Base-by-base conservation (phyloP, 2,888 invertebrate species). In the Drosophila prolongata region DNA sequence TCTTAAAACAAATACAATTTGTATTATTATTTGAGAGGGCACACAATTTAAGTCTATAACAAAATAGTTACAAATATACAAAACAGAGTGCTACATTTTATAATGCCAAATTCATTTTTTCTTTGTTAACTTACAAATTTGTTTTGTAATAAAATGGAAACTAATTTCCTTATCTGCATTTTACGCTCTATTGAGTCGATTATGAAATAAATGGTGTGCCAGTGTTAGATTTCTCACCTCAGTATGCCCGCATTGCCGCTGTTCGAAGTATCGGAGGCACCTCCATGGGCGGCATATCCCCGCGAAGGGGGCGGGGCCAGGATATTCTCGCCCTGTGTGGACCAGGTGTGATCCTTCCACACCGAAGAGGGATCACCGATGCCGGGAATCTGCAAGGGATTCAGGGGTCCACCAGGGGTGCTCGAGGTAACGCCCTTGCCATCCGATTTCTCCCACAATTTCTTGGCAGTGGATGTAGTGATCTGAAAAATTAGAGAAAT, bases 311-410 rank as follows among this genome's bases (percentile, higher is more conserved):
- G 95, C 54, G 96, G 95, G 79, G 95, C 95, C 95, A 97, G 96
- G 82, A 96, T 95, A 61, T 96, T 95, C 85, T 93, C 93, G 95
- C 97, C 96, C 94, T 97, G 96, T 80, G 97, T 97, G 90, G 97
- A 97, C 98, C 98, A 98, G 86, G 98, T 97, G 65, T 97, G 95
- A 93, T 98, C 97, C 87, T 97, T 95, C 97, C 97, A 98, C 93
- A 97, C 96, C 92, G 97, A 97, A 92, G 97, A 97, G 68, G 91
- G 92, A 90, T 95, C 94, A 37, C 94, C 94, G 47, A 91, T 91
- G 84, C 93, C 90, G 89, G 94, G 94, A 90, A 95, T 93, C 93
- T 95, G 94, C 91, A 94, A 91, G 92, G 97, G 94, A 94, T 97
- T 94, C 93, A 95, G 92, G 94, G 95, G 94, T 92, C 95, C 95